Evolutionary conservation across 2,113 vertebrate genomes (phyloP).

Genomic region (Regulus satrapa): DNA sequence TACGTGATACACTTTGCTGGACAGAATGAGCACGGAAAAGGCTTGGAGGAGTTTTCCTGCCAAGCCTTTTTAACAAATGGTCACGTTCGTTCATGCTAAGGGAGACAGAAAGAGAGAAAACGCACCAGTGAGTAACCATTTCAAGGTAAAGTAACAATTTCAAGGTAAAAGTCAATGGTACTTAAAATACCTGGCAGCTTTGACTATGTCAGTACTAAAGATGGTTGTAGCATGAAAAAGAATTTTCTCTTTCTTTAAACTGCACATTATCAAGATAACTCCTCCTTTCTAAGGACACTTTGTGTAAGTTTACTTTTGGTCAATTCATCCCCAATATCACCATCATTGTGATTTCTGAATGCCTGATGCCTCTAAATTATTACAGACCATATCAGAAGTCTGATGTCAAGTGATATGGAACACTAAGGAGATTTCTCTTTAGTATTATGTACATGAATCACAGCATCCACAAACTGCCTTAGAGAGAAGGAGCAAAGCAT

Average conservation of each 20-base stretch:
- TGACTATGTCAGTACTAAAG: background rate
- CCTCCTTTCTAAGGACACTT: background rate
- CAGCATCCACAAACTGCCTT: background rate
- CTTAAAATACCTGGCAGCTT: background rate
- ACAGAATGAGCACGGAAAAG: conserved; percentile 89
- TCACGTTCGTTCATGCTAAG: conserved; percentile 94
- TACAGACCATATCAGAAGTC: background rate
- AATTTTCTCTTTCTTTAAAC: background rate
- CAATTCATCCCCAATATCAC: background rate
- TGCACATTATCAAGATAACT: background rate
- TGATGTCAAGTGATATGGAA: background rate
- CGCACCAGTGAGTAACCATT: background rate
- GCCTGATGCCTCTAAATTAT: background rate
- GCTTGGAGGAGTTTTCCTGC: conserved; percentile 93
- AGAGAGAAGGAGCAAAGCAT: background rate
- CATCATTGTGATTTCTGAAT: background rate
- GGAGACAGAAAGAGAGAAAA: conserved; percentile 19
- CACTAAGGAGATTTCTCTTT: background rate
- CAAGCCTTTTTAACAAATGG: conserved; percentile 93
- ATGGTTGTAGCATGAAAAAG: background rate
- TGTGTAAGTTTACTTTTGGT: background rate
- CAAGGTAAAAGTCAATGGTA: background rate
- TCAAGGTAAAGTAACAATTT: background rate
- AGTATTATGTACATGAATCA: background rate
- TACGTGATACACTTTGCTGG: conserved; percentile 92